A percentile compares a stretch with the other conserved stretches of the same genome.
Evolutionary conservation across 2,888 invertebrate genomes (phyloP).

Genomic region (Erpobdella octoculata): DNA sequence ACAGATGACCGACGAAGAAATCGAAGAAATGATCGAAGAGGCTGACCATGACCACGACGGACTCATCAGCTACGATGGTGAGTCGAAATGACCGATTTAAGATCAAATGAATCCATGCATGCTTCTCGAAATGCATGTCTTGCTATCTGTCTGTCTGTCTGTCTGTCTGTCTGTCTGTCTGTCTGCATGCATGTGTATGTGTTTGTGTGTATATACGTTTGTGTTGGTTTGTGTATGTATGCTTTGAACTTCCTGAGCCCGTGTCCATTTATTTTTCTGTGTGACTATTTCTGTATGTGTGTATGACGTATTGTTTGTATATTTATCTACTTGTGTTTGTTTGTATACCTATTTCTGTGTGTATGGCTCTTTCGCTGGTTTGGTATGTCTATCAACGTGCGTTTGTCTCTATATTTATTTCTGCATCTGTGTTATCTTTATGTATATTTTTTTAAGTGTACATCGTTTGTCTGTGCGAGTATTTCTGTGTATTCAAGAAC

Average conservation of each 20-base stretch:
- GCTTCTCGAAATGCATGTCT: too few relatives aligned
- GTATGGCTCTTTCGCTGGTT: neutral
- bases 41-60: constrained; percentile 36
- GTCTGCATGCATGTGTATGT: neutral
- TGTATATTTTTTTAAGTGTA: too few relatives aligned
- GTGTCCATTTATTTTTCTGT: too few relatives aligned
- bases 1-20: constrained; percentile 36
- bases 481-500: too few relatives aligned
- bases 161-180: neutral
- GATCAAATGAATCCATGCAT: too few relatives aligned
- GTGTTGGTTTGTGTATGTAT: neutral
- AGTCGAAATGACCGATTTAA: neutral
- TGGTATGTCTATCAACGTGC: neutral
- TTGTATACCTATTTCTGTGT: neutral
- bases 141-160: neutral
- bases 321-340: neutral
- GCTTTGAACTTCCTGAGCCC: too few relatives aligned
- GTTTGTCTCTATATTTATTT: neutral
- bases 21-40: constrained; percentile 36
- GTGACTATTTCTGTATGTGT: neutral
- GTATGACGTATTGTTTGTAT: neutral
- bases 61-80: constrained; percentile 36
- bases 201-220: neutral
- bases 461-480: too few relatives aligned
- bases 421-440: neutral